Base-by-base conservation (phyloP, 2,888 invertebrate species). In the Ptychoptera contaminata region DNA sequence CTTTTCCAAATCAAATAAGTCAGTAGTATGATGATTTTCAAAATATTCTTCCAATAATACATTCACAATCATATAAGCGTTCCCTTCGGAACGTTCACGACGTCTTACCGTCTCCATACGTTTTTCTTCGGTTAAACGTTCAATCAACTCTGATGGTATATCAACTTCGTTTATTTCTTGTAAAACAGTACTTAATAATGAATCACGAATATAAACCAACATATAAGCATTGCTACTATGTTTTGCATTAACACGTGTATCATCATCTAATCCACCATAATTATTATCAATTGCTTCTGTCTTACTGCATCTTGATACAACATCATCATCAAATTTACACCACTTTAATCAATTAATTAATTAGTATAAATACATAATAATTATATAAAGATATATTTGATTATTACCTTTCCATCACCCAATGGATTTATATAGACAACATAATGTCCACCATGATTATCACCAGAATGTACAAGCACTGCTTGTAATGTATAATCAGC, bases 221-320 rank as follows among this genome's bases (percentile, higher is more conserved):
- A 97, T 97, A 72, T 97, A 97, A 11, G 96, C 96, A 64, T 93
- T 96, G 55, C 94, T 93, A 68, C 90, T 93, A 61, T 92, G 90
- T 58, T 91, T 85, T 46, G 90, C 88, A 40, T 88, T 85, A 68
- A 85, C 72, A 51, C 79, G 79, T 74, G 82, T 77, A 56, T 84
- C 84, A 58, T 83, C 82, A 57, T 93, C 92, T 57, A 90, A 87
- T 1, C 94, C 94, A 37, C 96, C 96, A 64, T 85, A 96, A 68
- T 97, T 97, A 62, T 90, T 82, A 62, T 92, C 88, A 51, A 94
- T 88, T 16, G 96, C 96, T 63, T 96, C 96, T 58, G 82, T 80
- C 65, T 87, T 88, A 42, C 86, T 81, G 69, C 93, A 94, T 47
- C 87, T 74, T 1, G 93, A 92, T 10, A 97, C 96, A 16, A 96